Evolutionary conservation across 2,797 vertebrate species (phyloP).

Genomic region (Amphiprion clarkii): DNA sequence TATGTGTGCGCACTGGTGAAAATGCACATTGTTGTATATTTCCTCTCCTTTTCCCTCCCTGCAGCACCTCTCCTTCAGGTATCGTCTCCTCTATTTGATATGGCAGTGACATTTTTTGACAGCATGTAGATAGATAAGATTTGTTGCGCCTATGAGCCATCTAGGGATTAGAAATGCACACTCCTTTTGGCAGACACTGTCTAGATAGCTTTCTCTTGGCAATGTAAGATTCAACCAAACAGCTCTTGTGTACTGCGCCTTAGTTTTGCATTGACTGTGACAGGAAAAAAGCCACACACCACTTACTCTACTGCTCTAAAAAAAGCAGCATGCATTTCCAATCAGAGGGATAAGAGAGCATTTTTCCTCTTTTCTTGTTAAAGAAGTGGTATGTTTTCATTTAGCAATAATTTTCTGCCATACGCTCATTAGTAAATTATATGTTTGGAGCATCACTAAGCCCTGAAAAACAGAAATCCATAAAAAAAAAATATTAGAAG

Average conservation of each 20-base stretch:
- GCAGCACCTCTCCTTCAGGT: conserved; percentile 82
- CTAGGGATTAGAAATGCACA: conserved; percentile 84
- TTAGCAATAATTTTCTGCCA: conserved; percentile 32
- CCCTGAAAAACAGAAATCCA: not conserved
- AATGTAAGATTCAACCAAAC: conserved; percentile 79
- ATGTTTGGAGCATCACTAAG: conserved; percentile 5
- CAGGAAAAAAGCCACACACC: conserved; percentile 68
- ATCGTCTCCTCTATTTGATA: conserved; percentile 83
- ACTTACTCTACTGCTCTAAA: conserved; percentile 53
- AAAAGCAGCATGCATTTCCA: conserved; percentile 54
- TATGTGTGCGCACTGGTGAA: conserved; percentile 46
- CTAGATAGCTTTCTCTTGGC: conserved; percentile 84
- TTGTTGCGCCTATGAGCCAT: conserved; percentile 83
- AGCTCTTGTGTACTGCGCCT: conserved; percentile 78
- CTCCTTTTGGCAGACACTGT: conserved; percentile 80
- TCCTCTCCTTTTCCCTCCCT: conserved; percentile 62
- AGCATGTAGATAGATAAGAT: conserved; percentile 88
- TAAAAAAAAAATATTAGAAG: conserved; percentile 4
- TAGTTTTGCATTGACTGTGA: conserved; percentile 78
- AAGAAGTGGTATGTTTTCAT: conserved; percentile 20
- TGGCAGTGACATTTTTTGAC: conserved; percentile 86
- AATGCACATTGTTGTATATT: conserved; percentile 77
- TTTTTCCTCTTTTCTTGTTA: conserved; percentile 20
- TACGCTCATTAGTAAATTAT: conserved; percentile 39
- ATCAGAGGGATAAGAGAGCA: conserved; percentile 46